phyloP scores from a whole-genome alignment of 2,113 vertebrate species.

The Xyliphius kryptos region DNA sequence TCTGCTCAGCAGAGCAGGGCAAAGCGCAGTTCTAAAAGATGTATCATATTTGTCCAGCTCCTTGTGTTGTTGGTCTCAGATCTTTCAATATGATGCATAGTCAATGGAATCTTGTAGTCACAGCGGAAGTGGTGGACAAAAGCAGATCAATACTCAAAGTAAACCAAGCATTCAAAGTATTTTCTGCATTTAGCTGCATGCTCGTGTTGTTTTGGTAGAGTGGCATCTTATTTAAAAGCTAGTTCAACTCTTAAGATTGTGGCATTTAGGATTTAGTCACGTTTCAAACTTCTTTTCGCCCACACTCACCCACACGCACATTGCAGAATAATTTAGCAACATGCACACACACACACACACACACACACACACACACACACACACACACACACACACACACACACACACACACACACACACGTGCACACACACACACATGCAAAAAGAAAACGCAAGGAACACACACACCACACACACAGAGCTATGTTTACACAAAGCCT shows the following conservation, averaged over 20 bases:
- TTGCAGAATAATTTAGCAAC: conserved; percentile 22
- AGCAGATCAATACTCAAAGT: background rate
- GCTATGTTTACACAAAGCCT: conserved; percentile 32
- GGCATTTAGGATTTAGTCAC: conserved; percentile 36
- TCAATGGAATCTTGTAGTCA: conserved; percentile 33
- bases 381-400: conserved; percentile 22
- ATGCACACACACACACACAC: conserved; percentile 1
- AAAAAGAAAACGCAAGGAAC: background rate
- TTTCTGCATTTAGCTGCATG: background rate
- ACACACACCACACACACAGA: conserved; percentile 3
- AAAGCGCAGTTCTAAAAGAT: background rate
- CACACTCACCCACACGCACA: conserved; percentile 22
- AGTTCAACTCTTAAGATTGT: conserved; percentile 27
- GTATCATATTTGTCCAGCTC: conserved; percentile 17
- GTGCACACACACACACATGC: background rate
- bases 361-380: conserved; percentile 17
- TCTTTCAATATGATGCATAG: conserved; percentile 29
- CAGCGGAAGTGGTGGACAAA: conserved; percentile 5
- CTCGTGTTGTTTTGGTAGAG: conserved; percentile 8
- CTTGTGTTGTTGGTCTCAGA: conserved; percentile 11
- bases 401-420: conserved; percentile 23
- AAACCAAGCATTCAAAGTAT: background rate
- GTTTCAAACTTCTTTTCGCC: conserved; percentile 25
- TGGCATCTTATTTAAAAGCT: conserved; percentile 23
- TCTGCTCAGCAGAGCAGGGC: background rate